Percentiles rank a stretch among this genome's conserved stretches.
Evolutionary conservation across 1,140 invertebrate species (phyloP).

Genomic region (Brachionus angularis): DNA sequence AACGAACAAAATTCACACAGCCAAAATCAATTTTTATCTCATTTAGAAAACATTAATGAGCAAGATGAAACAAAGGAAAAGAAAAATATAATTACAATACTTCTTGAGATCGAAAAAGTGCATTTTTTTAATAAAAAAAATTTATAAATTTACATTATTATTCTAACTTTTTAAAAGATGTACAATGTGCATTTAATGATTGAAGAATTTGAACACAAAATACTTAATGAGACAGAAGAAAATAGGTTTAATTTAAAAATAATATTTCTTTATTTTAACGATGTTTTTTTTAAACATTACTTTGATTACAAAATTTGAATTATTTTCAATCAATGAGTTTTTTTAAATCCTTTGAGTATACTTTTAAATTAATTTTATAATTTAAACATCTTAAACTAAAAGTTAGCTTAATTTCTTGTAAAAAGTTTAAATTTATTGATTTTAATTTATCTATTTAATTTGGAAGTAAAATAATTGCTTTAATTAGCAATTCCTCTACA

Average conservation of each 20-base stretch:
- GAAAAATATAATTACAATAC: conserved; percentile 67
- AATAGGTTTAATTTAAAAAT: neutral
- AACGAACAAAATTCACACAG: conserved; percentile 43
- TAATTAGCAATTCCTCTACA: too few species aligned
- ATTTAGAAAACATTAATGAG: conserved; percentile 45
- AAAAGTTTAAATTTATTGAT: too few species aligned
- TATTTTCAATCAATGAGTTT: too few species aligned
- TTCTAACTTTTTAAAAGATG: conserved; percentile 42
- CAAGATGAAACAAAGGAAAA: conserved; percentile 54
- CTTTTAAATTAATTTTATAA: too few species aligned
- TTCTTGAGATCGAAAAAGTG: conserved; percentile 71
- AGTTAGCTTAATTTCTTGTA: too few species aligned
- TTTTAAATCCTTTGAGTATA: too few species aligned
- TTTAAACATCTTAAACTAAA: too few species aligned
- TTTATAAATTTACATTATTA: neutral
- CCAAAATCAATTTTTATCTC: conserved; percentile 47
- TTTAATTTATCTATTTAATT: too few species aligned
- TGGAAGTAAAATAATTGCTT: too few species aligned
- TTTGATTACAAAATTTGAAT: too few species aligned
- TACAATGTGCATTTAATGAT: conserved; percentile 28
- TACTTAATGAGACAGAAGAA: conserved; percentile 33
- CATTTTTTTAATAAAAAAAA: conserved; percentile 25
- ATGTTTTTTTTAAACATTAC: too few species aligned
- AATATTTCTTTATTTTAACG: too few species aligned
- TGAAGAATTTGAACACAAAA: conserved; percentile 43